phyloP scores from a whole-genome alignment of 2,888 invertebrate species.

The Cantharis nigra region DNA sequence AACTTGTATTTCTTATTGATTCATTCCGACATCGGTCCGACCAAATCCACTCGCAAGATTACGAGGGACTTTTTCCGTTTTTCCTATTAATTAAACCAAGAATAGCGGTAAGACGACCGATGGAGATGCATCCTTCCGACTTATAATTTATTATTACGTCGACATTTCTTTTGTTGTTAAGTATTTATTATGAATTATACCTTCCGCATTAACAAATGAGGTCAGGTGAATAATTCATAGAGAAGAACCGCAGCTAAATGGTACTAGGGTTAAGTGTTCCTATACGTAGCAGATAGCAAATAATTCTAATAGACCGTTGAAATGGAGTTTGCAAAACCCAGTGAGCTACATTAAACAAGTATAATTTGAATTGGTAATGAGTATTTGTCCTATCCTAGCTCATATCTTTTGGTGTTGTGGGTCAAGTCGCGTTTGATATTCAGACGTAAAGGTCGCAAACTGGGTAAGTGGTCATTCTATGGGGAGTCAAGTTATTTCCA shows the following conservation, averaged over 20 bases:
- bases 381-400: slow-evolving; percentile 31
- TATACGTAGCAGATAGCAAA: not conserved
- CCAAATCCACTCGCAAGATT: not conserved
- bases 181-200: not conserved
- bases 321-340: slow-evolving; percentile 24
- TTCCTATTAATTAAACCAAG: not conserved
- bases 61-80: not conserved
- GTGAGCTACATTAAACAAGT: slow-evolving; percentile 37
- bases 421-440: slow-evolving; percentile 40
- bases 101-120: not conserved
- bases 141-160: not conserved
- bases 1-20: not conserved
- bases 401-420: slow-evolving; percentile 40
- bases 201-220: not conserved
- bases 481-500: slow-evolving; percentile 24
- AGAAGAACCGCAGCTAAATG: not conserved
- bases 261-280: not conserved
- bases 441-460: slow-evolving; percentile 32
- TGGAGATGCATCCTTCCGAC: not conserved
- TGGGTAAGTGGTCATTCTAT: slow-evolving; percentile 22
- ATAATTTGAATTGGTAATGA: slow-evolving; percentile 43
- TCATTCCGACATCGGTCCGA: not conserved
- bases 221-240: slow-evolving; percentile 1
- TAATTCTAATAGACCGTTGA: not conserved
- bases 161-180: not conserved